Base-by-base conservation (phyloP, 2,113 vertebrate species). In the Apus apus region DNA sequence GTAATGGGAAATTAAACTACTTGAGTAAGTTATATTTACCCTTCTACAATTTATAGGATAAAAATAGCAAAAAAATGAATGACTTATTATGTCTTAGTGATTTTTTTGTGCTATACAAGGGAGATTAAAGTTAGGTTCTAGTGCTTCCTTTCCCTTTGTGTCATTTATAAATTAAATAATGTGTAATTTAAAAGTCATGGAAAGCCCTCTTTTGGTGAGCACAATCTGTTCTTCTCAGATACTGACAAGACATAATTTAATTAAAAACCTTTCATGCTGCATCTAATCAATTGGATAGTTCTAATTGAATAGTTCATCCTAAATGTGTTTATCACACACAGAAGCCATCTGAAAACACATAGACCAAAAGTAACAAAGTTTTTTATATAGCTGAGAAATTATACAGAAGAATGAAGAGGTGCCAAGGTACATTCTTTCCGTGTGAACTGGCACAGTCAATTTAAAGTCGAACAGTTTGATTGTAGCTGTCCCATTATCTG, bases 251-350 rank as follows among this genome's bases (percentile, higher is more conserved):
- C 23, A 11, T 67, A 68, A 73, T 92, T 85, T 89, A 78, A 76
- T 89, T 76, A 85, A 91, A 94, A 93, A 45, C 12, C 23, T 79
- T 85, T 82, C 71, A 72, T 11, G 18, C 15, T 66, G 23, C 38
- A 75, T 70, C 36, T 65, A 83, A 65, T 82, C 12, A 76, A 15
- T 46, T 32, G 30, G 11, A 34, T 78, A 45, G 51, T 93, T 90
- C 57, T 13, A 19, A 2, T 5, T 57, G 20, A 93, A 36, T 65
- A 34, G 36, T 36, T 87, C 7, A 68, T 45, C 20, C 46, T 73
- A n/a, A 82, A 57, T 0, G 0, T 22, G 6, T 51, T 87, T 43
- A 79, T 27, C 2, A 1, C 3, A 5, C 1, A 1, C 25, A 80
- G 80, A 50, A 3, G 7, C 13, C 27, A 26, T 50, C 27, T 79